Evolutionary conservation across 1,140 invertebrate genomes (phyloP).

Genomic region (Myzus persicae): DNA sequence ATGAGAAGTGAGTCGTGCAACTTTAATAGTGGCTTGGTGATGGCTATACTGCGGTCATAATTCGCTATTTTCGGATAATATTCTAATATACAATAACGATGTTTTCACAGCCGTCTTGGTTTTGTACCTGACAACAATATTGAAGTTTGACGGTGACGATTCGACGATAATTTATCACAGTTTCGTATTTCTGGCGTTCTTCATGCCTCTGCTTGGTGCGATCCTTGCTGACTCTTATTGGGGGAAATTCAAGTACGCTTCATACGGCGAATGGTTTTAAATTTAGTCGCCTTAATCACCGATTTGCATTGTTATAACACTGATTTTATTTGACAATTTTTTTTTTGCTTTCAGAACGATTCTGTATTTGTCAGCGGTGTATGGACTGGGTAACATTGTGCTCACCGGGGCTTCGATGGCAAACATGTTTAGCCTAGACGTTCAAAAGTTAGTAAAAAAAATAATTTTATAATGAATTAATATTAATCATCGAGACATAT

Average conservation of each 20-base stretch:
- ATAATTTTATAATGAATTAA: neutral
- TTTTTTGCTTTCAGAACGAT: neutral
- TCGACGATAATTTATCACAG: conserved; percentile 83
- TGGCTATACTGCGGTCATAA: neutral
- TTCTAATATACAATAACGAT: neutral
- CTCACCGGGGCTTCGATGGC: neutral
- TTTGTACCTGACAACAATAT: conserved; percentile 77
- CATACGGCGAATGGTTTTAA: neutral
- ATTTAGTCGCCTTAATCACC: no score
- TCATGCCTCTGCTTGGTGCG: conserved; percentile 85
- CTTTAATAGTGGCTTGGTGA: neutral
- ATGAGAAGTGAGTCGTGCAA: conserved; percentile 88
- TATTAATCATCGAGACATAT: neutral
- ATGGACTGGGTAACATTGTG: neutral
- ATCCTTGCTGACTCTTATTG: conserved; percentile 83
- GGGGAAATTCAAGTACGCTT: conserved; percentile 69
- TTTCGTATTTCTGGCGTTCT: conserved; percentile 83
- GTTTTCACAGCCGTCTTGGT: conserved; percentile 79
- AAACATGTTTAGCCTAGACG: neutral
- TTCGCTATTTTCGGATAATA: neutral
- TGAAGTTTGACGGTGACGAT: conserved; percentile 71
- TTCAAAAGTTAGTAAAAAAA: neutral
- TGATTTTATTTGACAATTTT: neutral
- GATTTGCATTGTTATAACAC: neutral
- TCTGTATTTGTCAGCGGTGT: neutral